phyloP scores from a whole-genome alignment of 2,113 vertebrate genomes.

The Machaerirhynchus nigripectus region DNA sequence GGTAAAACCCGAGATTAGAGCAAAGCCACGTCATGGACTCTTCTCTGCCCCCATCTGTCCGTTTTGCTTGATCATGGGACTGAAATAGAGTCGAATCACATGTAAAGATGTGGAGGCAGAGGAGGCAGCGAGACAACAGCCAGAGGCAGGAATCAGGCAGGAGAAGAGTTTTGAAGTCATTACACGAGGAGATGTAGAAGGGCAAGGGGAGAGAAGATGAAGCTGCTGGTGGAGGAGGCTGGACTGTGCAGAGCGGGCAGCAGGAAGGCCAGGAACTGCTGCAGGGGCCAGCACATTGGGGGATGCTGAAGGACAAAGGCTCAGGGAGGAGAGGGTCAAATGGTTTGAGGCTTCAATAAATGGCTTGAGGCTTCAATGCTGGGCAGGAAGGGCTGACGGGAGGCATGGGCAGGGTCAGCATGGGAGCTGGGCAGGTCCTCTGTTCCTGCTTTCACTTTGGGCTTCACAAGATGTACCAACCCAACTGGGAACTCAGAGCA shows the following conservation, averaged over 20 bases:
- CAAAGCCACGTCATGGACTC: neutral
- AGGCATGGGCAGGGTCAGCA: neutral
- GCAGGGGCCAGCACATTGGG: neutral
- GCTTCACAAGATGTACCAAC: neutral
- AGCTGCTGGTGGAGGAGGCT: neutral
- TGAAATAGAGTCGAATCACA: neutral
- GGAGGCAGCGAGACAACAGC: neutral
- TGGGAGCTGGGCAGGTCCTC: neutral
- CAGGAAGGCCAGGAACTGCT: neutral
- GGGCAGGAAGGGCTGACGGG: fast-evolving
- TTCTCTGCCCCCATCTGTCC: neutral
- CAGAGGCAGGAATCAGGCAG: neutral
- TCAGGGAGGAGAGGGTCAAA: neutral
- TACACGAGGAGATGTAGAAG: neutral
- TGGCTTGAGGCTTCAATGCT: neutral
- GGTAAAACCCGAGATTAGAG: neutral
- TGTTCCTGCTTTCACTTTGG: neutral
- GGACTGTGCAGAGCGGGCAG: neutral
- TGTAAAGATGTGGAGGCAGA: neutral
- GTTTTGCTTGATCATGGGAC: neutral
- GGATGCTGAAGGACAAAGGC: neutral
- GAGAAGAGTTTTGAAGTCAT: neutral
- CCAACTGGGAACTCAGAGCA: neutral
- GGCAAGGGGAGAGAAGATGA: neutral
- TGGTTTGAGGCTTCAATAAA: neutral